phyloP scores from a whole-genome alignment of 2,113 vertebrate genomes.

The Daboia siamensis region DNA sequence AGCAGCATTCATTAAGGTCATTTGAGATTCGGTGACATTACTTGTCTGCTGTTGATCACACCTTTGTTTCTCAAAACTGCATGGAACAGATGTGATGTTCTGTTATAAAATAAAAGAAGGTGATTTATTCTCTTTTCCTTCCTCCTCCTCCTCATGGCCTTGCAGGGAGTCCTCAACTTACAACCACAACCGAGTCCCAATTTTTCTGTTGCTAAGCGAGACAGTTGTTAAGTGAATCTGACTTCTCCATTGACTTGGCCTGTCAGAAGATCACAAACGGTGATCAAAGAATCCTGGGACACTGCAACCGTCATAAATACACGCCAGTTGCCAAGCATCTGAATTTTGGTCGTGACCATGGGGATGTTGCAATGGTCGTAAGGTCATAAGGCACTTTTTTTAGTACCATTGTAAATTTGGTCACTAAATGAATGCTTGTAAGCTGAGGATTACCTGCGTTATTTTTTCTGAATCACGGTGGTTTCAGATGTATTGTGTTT shows the following conservation, averaged over 20 bases:
- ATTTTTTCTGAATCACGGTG: neutral
- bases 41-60: neutral
- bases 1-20: neutral
- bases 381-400: neutral
- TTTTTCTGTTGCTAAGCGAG: neutral
- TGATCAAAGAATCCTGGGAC: no score
- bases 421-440: neutral
- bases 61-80: neutral
- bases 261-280: no score
- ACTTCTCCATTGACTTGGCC: no score
- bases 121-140: no score
- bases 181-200: neutral
- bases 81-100: neutral
- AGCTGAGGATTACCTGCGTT: neutral
- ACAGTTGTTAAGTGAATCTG: no score
- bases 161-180: neutral
- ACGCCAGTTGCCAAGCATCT: neutral
- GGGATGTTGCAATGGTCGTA: neutral
- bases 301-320: no score
- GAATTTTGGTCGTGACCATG: neutral
- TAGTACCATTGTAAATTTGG: neutral
- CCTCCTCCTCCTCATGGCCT: neutral
- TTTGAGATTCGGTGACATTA: neutral
- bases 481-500: neutral
- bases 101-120: neutral